Evolutionary conservation across 2,797 vertebrate species (phyloP).

Genomic region (Rousettus madagascariensis): DNA sequence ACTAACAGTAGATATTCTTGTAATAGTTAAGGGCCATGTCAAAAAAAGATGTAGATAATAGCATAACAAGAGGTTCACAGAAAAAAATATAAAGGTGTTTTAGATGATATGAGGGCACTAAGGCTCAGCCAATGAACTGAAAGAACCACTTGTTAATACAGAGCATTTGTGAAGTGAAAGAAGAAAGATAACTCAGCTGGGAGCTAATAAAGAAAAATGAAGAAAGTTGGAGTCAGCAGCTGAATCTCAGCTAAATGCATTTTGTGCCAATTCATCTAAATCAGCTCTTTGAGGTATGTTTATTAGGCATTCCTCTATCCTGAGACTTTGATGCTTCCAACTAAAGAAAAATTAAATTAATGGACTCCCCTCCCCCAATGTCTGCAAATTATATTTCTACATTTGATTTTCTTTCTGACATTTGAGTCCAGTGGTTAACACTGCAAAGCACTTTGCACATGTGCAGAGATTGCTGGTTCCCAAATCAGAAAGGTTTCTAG

Average conservation of each 20-base stretch:
- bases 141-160: neutral
- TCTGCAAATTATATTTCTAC: slow-evolving; percentile 52
- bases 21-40: neutral
- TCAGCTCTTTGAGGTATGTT: slow-evolving; percentile 56
- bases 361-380: neutral
- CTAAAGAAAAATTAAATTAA: slow-evolving; percentile 68
- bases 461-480: neutral
- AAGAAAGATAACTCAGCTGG: slow-evolving; percentile 28
- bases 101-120: neutral
- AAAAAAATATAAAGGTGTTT: neutral
- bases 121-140: neutral
- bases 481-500: slow-evolving; percentile 29
- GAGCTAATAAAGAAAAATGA: slow-evolving; percentile 42
- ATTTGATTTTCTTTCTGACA: neutral
- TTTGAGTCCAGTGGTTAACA: neutral
- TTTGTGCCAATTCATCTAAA: slow-evolving; percentile 52
- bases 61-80: neutral
- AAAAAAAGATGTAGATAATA: neutral
- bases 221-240: slow-evolving; percentile 31
- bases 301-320: neutral
- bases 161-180: neutral
- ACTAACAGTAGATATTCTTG: neutral
- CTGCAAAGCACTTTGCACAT: neutral
- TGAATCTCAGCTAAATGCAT: slow-evolving; percentile 22
- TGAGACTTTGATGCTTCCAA: slow-evolving; percentile 37